Evolutionary conservation across 2,113 vertebrate species (phyloP).

Genomic region (Periophthalmodon schlosseri): DNA sequence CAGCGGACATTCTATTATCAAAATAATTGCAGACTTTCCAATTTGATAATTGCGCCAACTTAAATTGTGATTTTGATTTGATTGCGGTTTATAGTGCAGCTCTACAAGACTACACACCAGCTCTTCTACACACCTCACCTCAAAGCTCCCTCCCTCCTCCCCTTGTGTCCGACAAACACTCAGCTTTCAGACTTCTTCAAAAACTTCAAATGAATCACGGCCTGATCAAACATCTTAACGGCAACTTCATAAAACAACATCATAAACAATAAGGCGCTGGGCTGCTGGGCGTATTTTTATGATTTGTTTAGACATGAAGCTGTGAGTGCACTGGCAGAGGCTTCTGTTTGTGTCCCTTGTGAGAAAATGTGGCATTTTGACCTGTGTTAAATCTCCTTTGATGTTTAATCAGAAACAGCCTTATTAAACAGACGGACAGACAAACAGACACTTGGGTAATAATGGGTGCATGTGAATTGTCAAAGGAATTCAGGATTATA

Average conservation of each 20-base stretch:
- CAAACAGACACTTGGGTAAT: conserved; percentile 3
- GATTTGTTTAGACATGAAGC: conserved; percentile 57
- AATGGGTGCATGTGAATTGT: neutral
- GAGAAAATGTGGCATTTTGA: conserved; percentile 37
- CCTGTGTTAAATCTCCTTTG: conserved; percentile 52
- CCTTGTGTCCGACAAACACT: conserved; percentile 24
- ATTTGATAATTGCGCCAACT: too few relatives aligned
- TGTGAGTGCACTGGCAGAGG: conserved; percentile 26
- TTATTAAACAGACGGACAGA: conserved; percentile 30
- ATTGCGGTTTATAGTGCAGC: too few relatives aligned
- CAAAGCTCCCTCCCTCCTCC: conserved; percentile 21
- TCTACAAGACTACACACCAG: conserved; percentile 21
- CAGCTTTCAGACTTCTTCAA: conserved; percentile 34
- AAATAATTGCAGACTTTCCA: too few relatives aligned
- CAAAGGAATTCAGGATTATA: neutral
- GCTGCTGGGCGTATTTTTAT: conserved; percentile 49
- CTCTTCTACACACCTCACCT: conserved; percentile 22
- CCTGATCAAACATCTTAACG: conserved; percentile 58
- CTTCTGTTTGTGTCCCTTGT: conserved; percentile 46
- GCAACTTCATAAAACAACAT: conserved; percentile 58
- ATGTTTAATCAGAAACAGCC: conserved; percentile 45
- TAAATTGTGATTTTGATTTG: too few relatives aligned
- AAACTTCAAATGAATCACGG: conserved; percentile 58
- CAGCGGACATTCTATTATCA: too few relatives aligned
- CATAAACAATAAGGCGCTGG: conserved; percentile 42